Conservation (phyloP, 2,888 invertebrate species). For the Nemotelus nigrinus region DNA sequence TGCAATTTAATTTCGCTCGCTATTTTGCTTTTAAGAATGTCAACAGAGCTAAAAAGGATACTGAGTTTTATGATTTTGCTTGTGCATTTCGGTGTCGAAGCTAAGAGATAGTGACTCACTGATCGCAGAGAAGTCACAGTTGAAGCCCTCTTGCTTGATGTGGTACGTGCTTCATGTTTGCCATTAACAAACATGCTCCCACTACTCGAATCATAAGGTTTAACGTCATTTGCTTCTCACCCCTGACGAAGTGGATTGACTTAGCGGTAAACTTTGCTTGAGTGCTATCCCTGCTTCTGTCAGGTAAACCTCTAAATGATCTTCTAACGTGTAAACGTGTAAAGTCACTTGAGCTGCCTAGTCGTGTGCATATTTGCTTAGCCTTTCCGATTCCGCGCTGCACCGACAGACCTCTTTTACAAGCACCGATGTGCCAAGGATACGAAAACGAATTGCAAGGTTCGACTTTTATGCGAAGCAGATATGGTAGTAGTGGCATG, state of each 20-base stretch:
- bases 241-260: conserved; percentile 27
- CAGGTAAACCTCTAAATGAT: conserved; percentile 33
- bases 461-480: neutral
- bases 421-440: too few relatives aligned
- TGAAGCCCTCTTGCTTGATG: conserved; percentile 8
- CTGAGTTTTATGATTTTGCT: neutral
- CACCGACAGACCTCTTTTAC: too few relatives aligned
- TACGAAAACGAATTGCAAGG: neutral
- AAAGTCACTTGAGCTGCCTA: conserved; percentile 38
- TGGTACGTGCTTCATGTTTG: conserved; percentile 30
- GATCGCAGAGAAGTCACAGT: neutral
- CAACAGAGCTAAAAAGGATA: conserved; percentile 27
- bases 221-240: neutral
- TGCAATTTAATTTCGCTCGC: conserved; percentile 49
- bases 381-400: neutral
- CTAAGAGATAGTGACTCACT: neutral
- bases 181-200: conserved; percentile 30
- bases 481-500: conserved; percentile 2
- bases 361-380: conserved; percentile 32
- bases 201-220: neutral
- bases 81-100: neutral
- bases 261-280: conserved; percentile 37
- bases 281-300: conserved; percentile 37
- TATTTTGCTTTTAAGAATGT: conserved; percentile 44
- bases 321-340: conserved; percentile 40